Conservation (phyloP, 2,888 invertebrate genomes). For the Dryadula phaetusa region DNA sequence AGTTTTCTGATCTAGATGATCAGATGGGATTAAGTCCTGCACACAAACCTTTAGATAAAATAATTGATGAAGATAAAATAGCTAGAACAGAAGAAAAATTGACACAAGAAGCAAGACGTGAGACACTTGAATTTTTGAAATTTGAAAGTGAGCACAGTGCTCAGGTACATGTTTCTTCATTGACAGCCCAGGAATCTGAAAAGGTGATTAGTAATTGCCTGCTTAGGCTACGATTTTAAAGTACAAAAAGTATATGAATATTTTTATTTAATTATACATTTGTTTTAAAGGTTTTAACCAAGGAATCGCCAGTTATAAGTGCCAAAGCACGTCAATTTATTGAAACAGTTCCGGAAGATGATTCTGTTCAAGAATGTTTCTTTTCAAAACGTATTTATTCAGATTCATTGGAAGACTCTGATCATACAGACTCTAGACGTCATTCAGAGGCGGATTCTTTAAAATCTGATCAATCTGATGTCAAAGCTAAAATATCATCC, state of each 20-base stretch:
- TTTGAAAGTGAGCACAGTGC: constrained; percentile 72
- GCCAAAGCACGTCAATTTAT: constrained; percentile 82
- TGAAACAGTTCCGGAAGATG: constrained; percentile 83
- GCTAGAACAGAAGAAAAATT: constrained; percentile 45
- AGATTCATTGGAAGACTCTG: constrained; percentile 81
- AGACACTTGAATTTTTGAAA: constrained; percentile 70
- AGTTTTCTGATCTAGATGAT: constrained; percentile 80
- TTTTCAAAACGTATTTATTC: constrained; percentile 82
- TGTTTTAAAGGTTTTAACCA: constrained; percentile 60
- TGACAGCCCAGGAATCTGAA: constrained; percentile 56
- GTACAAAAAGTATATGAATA: neutral
- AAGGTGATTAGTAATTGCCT: constrained; percentile 58
- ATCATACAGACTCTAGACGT: constrained; percentile 78
- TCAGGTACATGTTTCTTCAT: constrained; percentile 55
- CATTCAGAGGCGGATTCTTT: constrained; percentile 81
- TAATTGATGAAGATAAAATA: constrained; percentile 55
- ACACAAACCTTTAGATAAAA: constrained; percentile 62
- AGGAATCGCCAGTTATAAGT: constrained; percentile 80
- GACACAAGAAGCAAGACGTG: constrained; percentile 52
- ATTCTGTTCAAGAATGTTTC: constrained; percentile 82
- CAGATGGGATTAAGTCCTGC: constrained; percentile 76
- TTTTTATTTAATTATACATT: constrained; percentile 11
- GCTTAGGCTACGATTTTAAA: neutral
- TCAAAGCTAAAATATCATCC: constrained; percentile 77
- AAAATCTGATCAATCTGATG: constrained; percentile 80